Evolutionary conservation across 2,888 invertebrate species (phyloP).

Genomic region (Luperina nickerlii): DNA sequence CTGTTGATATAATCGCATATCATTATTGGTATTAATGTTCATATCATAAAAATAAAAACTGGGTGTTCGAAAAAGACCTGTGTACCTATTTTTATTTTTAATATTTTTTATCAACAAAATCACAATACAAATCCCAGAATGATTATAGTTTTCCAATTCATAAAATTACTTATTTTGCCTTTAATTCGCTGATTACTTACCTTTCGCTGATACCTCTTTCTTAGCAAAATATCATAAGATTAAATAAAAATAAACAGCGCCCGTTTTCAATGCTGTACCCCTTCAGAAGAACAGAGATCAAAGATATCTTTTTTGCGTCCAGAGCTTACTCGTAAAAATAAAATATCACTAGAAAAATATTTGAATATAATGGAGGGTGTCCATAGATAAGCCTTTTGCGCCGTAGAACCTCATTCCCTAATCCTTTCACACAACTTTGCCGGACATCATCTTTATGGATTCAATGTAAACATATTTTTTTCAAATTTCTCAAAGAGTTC

Average conservation of each 20-base stretch:
- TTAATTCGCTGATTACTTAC: slow-evolving; percentile 5
- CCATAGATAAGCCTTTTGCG: slow-evolving; percentile 81
- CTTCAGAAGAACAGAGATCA: slow-evolving; percentile 77
- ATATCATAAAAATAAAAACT: neutral
- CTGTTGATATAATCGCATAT: neutral
- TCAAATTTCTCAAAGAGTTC: slow-evolving; percentile 42
- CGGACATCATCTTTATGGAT: slow-evolving; percentile 82
- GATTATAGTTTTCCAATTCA: neutral
- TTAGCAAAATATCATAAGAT: slow-evolving; percentile 28
- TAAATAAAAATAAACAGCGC: slow-evolving; percentile 62
- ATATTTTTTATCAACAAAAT: neutral
- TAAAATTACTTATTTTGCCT: slow-evolving; percentile 5
- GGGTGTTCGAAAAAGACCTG: too few relatives aligned
- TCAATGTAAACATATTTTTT: slow-evolving; percentile 66
- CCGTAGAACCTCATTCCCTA: slow-evolving; percentile 71
- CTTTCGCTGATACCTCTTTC: slow-evolving; percentile 4
- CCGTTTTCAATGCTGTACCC: slow-evolving; percentile 57
- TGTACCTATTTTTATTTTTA: neutral
- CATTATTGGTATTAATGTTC: neutral
- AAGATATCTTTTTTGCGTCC: slow-evolving; percentile 76
- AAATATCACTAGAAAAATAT: slow-evolving; percentile 88
- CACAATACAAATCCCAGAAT: neutral
- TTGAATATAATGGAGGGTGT: slow-evolving; percentile 82
- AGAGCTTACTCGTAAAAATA: slow-evolving; percentile 79
- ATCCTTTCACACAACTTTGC: slow-evolving; percentile 83